Evolutionary conservation across 2,113 vertebrate species (phyloP).

Genomic region (Anthoscopus minutus): DNA sequence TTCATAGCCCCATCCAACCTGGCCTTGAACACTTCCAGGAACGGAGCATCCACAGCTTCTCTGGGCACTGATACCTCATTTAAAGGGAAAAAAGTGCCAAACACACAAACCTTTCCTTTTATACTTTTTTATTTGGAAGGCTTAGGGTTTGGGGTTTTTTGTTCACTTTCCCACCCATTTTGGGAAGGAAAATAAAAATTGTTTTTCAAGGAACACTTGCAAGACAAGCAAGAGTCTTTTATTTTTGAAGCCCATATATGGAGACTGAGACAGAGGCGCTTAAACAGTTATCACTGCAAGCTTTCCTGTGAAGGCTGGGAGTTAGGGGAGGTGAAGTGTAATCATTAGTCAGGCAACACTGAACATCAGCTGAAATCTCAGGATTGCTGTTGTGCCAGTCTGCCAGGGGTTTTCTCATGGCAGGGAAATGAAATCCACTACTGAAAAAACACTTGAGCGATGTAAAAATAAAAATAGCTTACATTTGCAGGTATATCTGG

Average conservation of each 20-base stretch:
- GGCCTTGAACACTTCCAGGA: not conserved
- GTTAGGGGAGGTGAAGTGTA: not conserved
- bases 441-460: not conserved
- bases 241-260: not conserved
- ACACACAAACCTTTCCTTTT: not conserved
- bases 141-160: not conserved
- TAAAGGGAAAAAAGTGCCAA: not conserved
- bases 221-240: not conserved
- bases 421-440: not conserved
- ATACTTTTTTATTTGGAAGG: not conserved
- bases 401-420: accelerated
- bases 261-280: not conserved
- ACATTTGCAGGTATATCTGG: not conserved
- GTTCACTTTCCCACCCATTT: not conserved
- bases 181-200: not conserved
- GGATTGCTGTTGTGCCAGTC: not conserved
- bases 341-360: not conserved
- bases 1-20: not conserved
- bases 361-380: not conserved
- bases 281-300: not conserved
- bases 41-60: not conserved
- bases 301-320: not conserved
- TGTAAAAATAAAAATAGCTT: not conserved
- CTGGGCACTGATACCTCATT: not conserved
- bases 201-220: not conserved